Base-by-base conservation (phyloP, 2,888 invertebrate species). In the Esperia sulphurella region DNA sequence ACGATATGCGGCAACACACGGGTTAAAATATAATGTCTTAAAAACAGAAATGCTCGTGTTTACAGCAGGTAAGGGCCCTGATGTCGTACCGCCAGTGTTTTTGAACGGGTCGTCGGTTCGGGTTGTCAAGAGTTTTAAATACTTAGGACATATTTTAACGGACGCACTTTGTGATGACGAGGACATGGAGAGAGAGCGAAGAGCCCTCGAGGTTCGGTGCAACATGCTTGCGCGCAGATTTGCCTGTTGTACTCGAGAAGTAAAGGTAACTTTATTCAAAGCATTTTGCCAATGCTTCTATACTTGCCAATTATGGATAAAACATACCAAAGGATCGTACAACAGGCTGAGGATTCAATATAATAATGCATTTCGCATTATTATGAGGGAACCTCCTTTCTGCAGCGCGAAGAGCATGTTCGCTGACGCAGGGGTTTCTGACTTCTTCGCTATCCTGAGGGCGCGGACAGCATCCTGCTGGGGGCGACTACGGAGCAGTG, bases 141-240 rank as follows among this genome's bases (percentile, higher is more conserved):
- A 48, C 28, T 33, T 51, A n/a, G 48, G 51, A 8, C 48, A 51
- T 30, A 33, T 48, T 13, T 2, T 52, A 3, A 49, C 44, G 3
- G 47, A 46, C 10, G 35, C 30, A 14, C 28, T 47, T 6, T 12
- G 28, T 1, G 49, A 52, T 39, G 46, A 50, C 30, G 33, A 28
- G 5, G 51, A 51, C 37, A 44, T 49, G 9, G 49, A 49, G 13
- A 39, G 45, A 21, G 45, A 55, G 29, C 35, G 51, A 1, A 48
- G 46, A 31, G 50, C 50, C 8, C 41, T 51, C 13, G 46, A 48
- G 8, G 48, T 50, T 9, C 35, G 50, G 7, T 14, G 48, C 29
- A 50, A 49, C 41, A 50, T 54, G 50, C 29, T 52, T 30, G 48
- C 52, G 5, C 48, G 52, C 9, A 48, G 50, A 13, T 50, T 51